Conservation (phyloP, 2,113 vertebrate genomes). For the Orycteropus afer region DNA sequence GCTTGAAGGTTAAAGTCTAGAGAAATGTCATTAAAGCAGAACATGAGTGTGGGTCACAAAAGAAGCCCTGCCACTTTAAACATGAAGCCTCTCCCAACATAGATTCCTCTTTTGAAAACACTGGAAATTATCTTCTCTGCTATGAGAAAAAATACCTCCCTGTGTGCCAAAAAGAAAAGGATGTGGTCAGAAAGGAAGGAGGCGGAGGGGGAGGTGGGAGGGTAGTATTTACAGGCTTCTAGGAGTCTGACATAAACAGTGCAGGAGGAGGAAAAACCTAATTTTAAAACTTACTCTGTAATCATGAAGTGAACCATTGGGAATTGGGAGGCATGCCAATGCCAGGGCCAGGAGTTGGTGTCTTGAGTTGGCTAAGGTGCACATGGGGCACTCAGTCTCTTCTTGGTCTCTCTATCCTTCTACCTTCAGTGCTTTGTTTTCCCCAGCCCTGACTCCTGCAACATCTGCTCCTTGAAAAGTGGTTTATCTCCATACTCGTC, state of each 20-base stretch:
- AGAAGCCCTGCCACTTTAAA: neutral
- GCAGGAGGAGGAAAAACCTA: conserved; percentile 54
- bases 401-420: neutral
- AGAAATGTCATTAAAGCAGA: neutral
- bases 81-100: neutral
- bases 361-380: neutral
- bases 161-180: conserved; percentile 45
- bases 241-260: conserved; percentile 65
- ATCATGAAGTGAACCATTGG: conserved; percentile 49
- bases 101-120: neutral
- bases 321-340: neutral
- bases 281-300: conserved; percentile 72
- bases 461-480: neutral
- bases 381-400: neutral
- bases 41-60: rapidly evolving
- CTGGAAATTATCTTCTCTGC: conserved; percentile 10
- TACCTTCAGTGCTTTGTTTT: too few relatives aligned
- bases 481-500: neutral
- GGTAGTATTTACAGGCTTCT: conserved; percentile 56
- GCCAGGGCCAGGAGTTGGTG: neutral
- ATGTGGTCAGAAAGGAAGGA: conserved; percentile 67
- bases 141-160: neutral
- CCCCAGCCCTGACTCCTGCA: neutral
- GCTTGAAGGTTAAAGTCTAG: neutral
- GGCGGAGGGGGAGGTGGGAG: neutral